These are phyloP conservation scores for Dolichoris vasculosae DNA, from an alignment of 1,140 invertebrate genomes.

Conservation along the genomic window DNA sequence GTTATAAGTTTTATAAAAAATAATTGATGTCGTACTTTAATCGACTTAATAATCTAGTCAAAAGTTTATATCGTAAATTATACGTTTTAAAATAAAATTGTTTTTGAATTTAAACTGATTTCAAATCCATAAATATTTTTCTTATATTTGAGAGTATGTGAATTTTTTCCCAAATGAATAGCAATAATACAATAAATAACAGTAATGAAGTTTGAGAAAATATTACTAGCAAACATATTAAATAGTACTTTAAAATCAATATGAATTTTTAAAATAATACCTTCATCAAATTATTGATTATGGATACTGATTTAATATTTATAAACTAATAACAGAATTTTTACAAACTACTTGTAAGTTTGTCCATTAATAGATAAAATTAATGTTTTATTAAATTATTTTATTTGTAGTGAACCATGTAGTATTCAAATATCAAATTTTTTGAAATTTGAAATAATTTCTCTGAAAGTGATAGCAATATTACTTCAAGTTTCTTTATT, in stretches of 20 bases:
- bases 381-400: conserved; percentile 34
- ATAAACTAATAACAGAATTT: no score
- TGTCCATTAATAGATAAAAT: background rate
- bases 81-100: no score
- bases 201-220: background rate
- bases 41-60: background rate
- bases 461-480: background rate
- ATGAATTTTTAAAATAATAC: conserved; percentile 53
- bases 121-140: no score
- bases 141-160: no score
- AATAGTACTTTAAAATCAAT: conserved; percentile 38
- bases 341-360: no score
- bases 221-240: background rate
- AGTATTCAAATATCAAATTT: conserved; percentile 15
- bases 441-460: background rate
- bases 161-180: no score
- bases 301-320: conserved; percentile 39
- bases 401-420: background rate
- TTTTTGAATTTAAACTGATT: no score
- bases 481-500: background rate
- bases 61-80: background rate
- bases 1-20: background rate
- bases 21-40: background rate
- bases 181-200: background rate
- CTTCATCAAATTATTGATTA: conserved; percentile 52